Percentiles rank a stretch among this genome's conserved stretches.
Conservation (phyloP, 2,113 vertebrate genomes). For the Equus przewalskii region DNA sequence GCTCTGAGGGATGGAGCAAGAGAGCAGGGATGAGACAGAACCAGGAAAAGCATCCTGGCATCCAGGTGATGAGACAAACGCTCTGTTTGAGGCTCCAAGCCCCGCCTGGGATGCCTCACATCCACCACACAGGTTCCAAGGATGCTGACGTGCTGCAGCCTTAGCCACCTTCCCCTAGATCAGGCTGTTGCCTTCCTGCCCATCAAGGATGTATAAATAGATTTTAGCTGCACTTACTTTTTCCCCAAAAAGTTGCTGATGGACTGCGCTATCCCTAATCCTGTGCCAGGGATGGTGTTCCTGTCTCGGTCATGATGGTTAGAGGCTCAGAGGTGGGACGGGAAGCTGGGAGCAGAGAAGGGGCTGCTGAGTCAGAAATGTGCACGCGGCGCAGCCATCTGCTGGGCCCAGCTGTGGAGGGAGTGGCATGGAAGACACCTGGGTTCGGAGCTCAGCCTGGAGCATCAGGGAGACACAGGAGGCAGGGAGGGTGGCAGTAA, state of each 20-base stretch:
- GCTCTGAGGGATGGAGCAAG: not conserved
- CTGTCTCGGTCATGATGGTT: not conserved
- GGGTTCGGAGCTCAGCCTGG: not conserved
- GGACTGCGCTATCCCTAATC: not conserved
- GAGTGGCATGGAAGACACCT: not conserved
- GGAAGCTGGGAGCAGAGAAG: not conserved
- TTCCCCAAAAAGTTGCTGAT: constrained; percentile 45
- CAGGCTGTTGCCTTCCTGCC: not conserved
- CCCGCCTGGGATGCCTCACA: not conserved
- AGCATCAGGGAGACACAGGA: too few relatives aligned
- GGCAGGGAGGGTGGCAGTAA: not conserved
- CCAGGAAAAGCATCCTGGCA: not conserved
- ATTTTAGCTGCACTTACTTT: constrained; percentile 39
- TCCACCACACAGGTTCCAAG: not conserved
- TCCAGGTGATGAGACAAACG: not conserved
- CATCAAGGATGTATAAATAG: constrained; percentile 34
- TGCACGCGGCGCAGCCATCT: not conserved
- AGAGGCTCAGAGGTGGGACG: not conserved
- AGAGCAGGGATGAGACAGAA: not conserved
- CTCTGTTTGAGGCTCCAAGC: not conserved
- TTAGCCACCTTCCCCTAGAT: not conserved
- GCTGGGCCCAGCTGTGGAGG: not conserved
- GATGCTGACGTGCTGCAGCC: constrained; percentile 36
- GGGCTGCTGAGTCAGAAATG: not conserved
- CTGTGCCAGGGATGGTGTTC: not conserved